Conservation (phyloP, 1,140 invertebrate genomes). For the Drosophila gunungcola region DNA sequence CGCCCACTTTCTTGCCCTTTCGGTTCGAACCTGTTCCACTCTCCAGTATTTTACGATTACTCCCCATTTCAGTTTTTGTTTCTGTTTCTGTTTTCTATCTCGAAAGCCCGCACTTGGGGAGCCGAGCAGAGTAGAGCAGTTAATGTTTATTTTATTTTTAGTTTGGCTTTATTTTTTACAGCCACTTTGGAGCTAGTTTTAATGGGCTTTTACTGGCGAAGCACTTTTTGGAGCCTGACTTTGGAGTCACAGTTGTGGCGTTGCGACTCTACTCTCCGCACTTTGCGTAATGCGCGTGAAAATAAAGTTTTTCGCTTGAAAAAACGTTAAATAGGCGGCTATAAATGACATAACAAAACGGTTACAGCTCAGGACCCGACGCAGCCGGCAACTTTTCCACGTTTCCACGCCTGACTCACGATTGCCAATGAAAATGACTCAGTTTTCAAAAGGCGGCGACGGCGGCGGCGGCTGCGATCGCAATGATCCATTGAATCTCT, state of each 20-base stretch:
- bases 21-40: conserved; percentile 25
- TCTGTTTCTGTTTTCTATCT: conserved; percentile 38
- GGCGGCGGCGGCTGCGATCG: neutral
- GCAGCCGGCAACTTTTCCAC: conserved; percentile 7
- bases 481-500: conserved; percentile 14
- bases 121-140: conserved; percentile 43
- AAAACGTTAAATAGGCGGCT: conserved; percentile 72
- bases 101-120: conserved; percentile 63
- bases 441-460: conserved; percentile 6
- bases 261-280: conserved; percentile 7
- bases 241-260: conserved; percentile 37
- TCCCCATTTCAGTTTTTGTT: conserved; percentile 15
- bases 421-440: conserved; percentile 30
- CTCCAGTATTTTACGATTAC: conserved; percentile 38
- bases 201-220: conserved; percentile 67
- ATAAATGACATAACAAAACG: conserved; percentile 64
- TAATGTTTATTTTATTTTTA: conserved; percentile 70
- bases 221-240: conserved; percentile 50
- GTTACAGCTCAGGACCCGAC: conserved; percentile 25
- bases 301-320: conserved; percentile 81
- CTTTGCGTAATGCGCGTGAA: conserved; percentile 77
- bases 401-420: conserved; percentile 38
- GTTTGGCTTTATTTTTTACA: conserved; percentile 69
- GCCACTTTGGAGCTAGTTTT: conserved; percentile 75
- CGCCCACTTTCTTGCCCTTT: neutral